Conservation (phyloP, 2,113 vertebrate species). For the Xiphias gladius region DNA sequence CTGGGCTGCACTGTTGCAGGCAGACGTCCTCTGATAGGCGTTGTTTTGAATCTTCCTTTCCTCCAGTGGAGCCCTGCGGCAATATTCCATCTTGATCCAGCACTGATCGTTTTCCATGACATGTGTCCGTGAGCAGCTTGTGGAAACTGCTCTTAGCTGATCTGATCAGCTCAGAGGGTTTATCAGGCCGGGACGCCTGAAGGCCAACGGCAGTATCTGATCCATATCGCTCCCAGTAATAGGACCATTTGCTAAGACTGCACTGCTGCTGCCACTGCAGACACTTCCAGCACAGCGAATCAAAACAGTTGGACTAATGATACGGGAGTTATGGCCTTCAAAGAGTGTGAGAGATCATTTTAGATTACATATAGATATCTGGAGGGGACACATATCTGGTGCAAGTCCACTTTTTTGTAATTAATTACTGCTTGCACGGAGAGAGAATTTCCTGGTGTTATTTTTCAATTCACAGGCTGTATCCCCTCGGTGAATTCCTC, state of each 20-base stretch:
- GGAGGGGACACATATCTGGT: background rate
- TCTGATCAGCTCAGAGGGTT: conserved; percentile 7
- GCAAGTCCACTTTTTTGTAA: background rate
- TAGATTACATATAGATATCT: background rate
- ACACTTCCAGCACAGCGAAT: background rate
- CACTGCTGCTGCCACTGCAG: background rate
- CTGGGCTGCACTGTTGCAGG: background rate
- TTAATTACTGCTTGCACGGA: background rate
- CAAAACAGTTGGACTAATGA: background rate
- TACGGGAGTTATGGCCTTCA: background rate
- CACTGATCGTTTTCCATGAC: conserved; percentile 18
- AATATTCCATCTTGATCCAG: background rate
- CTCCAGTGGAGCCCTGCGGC: background rate
- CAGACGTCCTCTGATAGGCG: background rate
- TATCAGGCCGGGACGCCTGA: background rate
- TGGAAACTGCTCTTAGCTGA: background rate
- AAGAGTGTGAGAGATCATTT: background rate
- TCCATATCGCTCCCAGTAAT: background rate
- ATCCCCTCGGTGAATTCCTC: background rate
- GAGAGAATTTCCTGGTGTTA: background rate
- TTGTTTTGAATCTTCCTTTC: background rate
- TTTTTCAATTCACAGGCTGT: background rate
- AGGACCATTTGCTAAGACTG: background rate
- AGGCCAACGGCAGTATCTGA: background rate
- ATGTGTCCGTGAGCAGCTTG: conserved; percentile 8